Conservation (phyloP, 2,797 vertebrate species). For the Parambassis ranga region DNA sequence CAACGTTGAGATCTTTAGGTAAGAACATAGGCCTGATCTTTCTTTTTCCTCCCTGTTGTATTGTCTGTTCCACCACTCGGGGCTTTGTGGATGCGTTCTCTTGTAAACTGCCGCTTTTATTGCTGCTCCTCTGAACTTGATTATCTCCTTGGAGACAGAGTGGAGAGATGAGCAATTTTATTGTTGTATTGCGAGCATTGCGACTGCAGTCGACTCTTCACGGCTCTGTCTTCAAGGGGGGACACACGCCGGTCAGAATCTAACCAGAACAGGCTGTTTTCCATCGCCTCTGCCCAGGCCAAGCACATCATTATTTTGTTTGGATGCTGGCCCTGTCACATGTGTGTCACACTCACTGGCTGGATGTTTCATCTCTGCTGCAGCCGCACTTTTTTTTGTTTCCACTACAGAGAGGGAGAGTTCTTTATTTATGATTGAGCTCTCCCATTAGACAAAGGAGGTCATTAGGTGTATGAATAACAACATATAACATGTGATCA, state of each 20-base stretch:
- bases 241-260: conserved; percentile 45
- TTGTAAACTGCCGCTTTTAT: conserved; percentile 5
- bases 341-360: conserved; percentile 55
- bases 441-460: neutral
- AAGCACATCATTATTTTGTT: conserved; percentile 61
- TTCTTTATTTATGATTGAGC: conserved; percentile 17
- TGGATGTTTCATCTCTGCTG: conserved; percentile 46
- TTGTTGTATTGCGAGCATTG: conserved; percentile 3
- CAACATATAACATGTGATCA: neutral
- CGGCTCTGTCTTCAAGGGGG: conserved; percentile 19
- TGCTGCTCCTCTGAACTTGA: conserved; percentile 16
- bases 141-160: conserved; percentile 17
- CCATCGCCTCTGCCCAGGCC: conserved; percentile 42
- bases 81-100: neutral
- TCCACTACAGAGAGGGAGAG: neutral
- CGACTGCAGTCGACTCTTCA: conserved; percentile 13
- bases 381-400: conserved; percentile 7
- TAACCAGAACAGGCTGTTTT: conserved; percentile 69
- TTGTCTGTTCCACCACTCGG: neutral
- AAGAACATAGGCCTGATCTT: neutral
- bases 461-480: conserved; percentile 3
- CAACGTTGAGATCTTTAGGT: neutral
- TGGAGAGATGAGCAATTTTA: conserved; percentile 16
- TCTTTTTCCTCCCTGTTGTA: neutral
- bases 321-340: conserved; percentile 56